Conservation (phyloP, 2,888 invertebrate species). For the Lochmaea capreae region DNA sequence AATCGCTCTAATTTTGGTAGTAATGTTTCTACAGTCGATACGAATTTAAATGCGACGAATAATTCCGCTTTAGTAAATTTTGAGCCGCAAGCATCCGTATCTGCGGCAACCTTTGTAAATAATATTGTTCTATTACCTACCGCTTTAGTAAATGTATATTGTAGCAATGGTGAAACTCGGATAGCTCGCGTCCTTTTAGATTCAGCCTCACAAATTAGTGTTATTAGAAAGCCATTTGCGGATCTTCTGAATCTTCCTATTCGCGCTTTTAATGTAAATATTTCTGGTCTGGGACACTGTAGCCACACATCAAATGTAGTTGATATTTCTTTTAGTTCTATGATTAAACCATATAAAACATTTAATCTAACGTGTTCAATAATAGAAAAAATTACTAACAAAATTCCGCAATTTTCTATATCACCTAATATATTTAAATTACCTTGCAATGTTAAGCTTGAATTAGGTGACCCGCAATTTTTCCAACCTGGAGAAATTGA, state of each 20-base stretch:
- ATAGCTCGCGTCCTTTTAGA: too few species aligned
- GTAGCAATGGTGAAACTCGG: too few species aligned
- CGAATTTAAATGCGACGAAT: background rate
- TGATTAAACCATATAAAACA: background rate
- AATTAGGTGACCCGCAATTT: background rate
- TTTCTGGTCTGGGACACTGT: background rate
- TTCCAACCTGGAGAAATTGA: constrained; percentile 1
- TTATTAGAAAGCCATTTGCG: background rate
- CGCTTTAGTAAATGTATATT: too few species aligned
- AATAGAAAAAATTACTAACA: background rate
- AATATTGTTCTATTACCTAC: too few species aligned
- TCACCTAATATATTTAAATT: background rate
- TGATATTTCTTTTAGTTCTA: background rate
- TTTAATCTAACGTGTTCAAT: constrained; percentile 1
- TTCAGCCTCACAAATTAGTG: too few species aligned
- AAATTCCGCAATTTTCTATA: background rate
- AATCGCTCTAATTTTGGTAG: background rate
- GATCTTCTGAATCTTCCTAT: background rate
- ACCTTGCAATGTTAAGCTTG: background rate
- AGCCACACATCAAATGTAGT: background rate
- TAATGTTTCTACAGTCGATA: background rate
- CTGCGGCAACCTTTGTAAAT: background rate
- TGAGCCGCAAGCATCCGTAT: background rate
- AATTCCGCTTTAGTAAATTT: background rate
- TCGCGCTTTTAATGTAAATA: background rate